phyloP scores from a whole-genome alignment of 2,797 vertebrate species.

The Peromyscus aztecus region DNA sequence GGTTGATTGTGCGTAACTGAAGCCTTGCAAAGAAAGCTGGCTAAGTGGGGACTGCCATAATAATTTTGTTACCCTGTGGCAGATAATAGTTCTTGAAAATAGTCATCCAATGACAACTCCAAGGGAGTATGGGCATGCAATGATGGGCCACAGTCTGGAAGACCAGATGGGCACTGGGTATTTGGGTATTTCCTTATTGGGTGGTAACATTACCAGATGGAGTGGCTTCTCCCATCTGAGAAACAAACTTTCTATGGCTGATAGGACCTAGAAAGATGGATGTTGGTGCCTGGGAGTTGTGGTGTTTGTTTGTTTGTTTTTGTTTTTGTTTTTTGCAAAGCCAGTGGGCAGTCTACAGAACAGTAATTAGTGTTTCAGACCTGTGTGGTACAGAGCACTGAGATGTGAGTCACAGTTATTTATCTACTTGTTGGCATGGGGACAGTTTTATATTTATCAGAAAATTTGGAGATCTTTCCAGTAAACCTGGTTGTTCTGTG shows the following conservation, averaged over 20 bases:
- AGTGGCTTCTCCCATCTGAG: neutral
- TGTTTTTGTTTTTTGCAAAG: neutral
- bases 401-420: neutral
- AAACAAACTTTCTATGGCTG: neutral
- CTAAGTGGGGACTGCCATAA: neutral
- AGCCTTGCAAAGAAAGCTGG: neutral
- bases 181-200: slow-evolving; percentile 20
- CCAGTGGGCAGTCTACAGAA: neutral
- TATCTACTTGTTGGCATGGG: neutral
- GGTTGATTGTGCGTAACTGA: neutral
- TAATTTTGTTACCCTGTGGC: neutral
- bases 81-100: neutral
- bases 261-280: neutral
- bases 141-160: neutral
- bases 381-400: neutral
- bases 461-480: neutral
- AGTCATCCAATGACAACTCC: neutral
- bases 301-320: neutral
- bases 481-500: neutral
- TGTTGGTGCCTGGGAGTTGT: neutral
- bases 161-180: neutral
- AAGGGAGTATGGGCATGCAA: neutral
- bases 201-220: neutral
- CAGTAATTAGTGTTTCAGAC: neutral
- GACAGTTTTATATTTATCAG: slow-evolving; percentile 32